These are phyloP conservation scores for Percina caprodes DNA, from an alignment of 2,113 vertebrate species.

Conservation along the genomic window DNA sequence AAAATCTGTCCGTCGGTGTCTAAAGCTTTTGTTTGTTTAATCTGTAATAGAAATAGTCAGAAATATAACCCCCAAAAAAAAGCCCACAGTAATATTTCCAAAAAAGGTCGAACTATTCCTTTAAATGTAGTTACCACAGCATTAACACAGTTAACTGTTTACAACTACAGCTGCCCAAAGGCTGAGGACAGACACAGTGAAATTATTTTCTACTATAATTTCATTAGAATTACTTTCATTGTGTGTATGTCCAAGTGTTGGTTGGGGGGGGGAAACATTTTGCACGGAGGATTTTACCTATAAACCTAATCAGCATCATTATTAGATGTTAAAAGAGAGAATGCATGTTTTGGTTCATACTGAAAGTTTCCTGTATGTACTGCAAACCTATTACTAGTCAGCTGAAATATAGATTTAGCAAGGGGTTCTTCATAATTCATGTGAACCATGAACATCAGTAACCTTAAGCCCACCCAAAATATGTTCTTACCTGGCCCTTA, in stretches of 20 bases:
- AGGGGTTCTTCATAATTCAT: constrained; percentile 7
- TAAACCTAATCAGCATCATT: not conserved
- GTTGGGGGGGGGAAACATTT: not conserved
- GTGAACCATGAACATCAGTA: not conserved
- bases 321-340: not conserved
- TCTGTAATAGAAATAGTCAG: not conserved
- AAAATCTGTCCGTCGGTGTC: too few relatives aligned
- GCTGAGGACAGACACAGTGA: not conserved
- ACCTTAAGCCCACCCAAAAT: not conserved
- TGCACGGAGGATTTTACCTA: not conserved
- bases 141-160: not conserved
- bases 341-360: not conserved
- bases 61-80: not conserved
- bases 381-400: not conserved
- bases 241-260: not conserved
- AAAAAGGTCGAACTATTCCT: not conserved
- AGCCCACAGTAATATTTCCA: not conserved
- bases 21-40: not conserved
- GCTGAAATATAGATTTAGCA: constrained; percentile 9
- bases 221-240: not conserved
- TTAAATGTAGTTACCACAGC: not conserved
- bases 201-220: not conserved
- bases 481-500: constrained; percentile 18
- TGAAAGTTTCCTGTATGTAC: not conserved
- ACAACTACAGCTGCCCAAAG: not conserved